Evolutionary conservation across 2,797 vertebrate species (phyloP).

Genomic region (Dicrostonyx torquatus): DNA sequence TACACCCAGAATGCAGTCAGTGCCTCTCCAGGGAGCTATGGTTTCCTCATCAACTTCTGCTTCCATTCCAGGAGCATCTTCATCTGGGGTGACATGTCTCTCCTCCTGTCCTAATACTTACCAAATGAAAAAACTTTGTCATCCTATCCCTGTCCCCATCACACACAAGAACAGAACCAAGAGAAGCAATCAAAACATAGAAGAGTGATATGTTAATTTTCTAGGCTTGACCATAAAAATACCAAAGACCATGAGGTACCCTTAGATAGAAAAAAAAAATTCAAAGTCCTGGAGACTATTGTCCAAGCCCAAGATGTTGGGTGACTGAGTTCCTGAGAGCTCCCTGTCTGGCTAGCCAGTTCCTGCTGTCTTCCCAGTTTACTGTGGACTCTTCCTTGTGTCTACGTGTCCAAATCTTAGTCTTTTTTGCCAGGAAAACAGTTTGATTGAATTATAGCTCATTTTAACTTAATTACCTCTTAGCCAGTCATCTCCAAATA

Average conservation of each 20-base stretch:
- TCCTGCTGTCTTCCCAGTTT: background rate
- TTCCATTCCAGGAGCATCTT: background rate
- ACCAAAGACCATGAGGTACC: background rate
- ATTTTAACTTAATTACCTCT: slow-evolving; percentile 6
- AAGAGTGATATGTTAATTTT: background rate
- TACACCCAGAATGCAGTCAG: background rate
- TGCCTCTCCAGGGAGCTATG: background rate
- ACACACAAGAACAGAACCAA: background rate
- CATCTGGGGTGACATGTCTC: background rate
- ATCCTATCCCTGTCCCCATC: background rate
- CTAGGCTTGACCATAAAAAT: background rate
- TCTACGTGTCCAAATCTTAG: background rate
- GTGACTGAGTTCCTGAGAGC: background rate
- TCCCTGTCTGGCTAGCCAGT: background rate
- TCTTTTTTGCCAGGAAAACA: background rate
- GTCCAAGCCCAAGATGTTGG: background rate
- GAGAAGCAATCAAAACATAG: background rate
- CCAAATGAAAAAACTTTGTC: background rate
- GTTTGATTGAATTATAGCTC: background rate
- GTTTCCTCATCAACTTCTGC: background rate
- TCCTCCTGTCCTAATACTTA: background rate
- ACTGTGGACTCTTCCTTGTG: background rate
- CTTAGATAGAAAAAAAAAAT: background rate
- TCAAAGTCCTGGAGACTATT: background rate
- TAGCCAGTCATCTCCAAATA: background rate